Evolutionary conservation across 2,888 invertebrate species (phyloP).

Genomic region (Tinea trinotella): DNA sequence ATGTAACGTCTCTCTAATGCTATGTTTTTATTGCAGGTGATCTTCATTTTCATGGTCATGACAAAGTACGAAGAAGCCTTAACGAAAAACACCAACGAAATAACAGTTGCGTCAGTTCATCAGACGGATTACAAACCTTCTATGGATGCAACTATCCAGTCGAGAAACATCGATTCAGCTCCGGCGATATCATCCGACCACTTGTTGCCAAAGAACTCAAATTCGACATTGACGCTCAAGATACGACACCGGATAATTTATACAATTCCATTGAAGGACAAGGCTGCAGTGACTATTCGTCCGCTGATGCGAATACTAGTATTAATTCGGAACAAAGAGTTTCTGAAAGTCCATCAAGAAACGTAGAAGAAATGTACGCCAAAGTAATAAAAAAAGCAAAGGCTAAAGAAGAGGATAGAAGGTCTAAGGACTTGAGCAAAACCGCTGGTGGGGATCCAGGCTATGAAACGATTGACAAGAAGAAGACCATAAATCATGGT

Average conservation of each 20-base stretch:
- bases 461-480: conserved; percentile 64
- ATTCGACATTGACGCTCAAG: conserved; percentile 53
- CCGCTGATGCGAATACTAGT: conserved; percentile 44
- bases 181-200: conserved; percentile 60
- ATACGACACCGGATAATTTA: conserved; percentile 42
- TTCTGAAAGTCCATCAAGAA: conserved; percentile 74
- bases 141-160: conserved; percentile 70
- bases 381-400: conserved; percentile 85
- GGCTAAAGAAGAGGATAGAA: conserved; percentile 47
- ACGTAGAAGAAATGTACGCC: conserved; percentile 92
- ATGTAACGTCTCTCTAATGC: no score
- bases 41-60: conserved; percentile 49
- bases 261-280: conserved; percentile 59
- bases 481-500: conserved; percentile 65
- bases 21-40: conserved; percentile 60
- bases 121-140: conserved; percentile 40
- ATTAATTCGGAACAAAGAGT: conserved; percentile 48
- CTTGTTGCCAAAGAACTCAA: conserved; percentile 59
- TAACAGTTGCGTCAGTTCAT: conserved; percentile 67
- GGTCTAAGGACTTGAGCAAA: conserved; percentile 40
- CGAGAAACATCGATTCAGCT: conserved; percentile 64
- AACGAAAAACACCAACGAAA: conserved; percentile 68
- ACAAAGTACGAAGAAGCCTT: conserved; percentile 60
- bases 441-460: conserved; percentile 48
- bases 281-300: conserved; percentile 44